Evolutionary conservation across 1,140 invertebrate genomes (phyloP), one percentile per base, ranked within the genome.

Genomic region (Wiebesia pumilae): DNA sequence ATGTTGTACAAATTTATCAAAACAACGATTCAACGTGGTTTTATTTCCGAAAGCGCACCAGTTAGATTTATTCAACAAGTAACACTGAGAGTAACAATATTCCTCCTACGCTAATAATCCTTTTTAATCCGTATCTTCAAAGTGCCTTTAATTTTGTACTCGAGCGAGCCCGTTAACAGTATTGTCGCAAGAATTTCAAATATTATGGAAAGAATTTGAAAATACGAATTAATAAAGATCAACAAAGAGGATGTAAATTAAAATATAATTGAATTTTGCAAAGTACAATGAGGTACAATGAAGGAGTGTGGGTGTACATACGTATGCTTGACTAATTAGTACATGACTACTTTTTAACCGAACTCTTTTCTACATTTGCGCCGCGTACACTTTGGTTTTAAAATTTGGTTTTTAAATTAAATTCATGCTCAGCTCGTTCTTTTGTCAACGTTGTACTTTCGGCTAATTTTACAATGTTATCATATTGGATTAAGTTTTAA

Each of bases 271-370:
- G 35, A 62, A 77, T 83, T 58, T 75, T 40, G 71, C 19, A 33
- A 77, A 83, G 71, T n/a, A 47, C 43, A 7, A 47, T n/a, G n/a
- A n/a, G n/a, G n/a, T 12, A 77, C 47, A 12, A 54, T 3, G 51
- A 9, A 35, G 30, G 69, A 77, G 24, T 77, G 65, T 35, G 71
- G 12, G 7, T 83, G 24, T 27, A 33, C 43, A 58, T 54, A 83
- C 77, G 35, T 77, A 83, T 62, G 82, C 21, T 73, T 43, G 82
- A 77, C 47, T 83, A 83, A 83, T 83, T 83, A 83, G 71, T 54
- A 38, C 54, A 47, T 30, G 54, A 77, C 82, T 77, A 83, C 69
- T 62, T 75, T 83, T 75, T 77, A 83, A 77, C 51, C 35, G 38
- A n/a, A 4, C 43, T 69, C 27, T 14, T 69, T 16, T 78, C 75